phyloP scores from a whole-genome alignment of 2,797 vertebrate species.

The Vespertilio murinus region DNA sequence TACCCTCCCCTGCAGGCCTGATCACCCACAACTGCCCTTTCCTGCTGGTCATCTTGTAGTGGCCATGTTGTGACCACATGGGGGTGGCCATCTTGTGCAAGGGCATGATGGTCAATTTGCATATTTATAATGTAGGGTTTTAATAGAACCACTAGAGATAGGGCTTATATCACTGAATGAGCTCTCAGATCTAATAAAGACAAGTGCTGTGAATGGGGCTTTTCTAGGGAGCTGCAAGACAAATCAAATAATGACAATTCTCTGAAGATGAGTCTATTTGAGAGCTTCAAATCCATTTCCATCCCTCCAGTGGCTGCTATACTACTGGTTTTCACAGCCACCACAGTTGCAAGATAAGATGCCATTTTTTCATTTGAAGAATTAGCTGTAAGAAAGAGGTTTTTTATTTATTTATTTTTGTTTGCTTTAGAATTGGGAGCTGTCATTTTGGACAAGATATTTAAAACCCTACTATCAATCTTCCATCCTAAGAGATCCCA shows the following conservation, averaged over 20 bases:
- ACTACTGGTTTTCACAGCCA: background rate
- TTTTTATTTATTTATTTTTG: background rate
- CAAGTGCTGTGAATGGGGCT: background rate
- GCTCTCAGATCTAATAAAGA: background rate
- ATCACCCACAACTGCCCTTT: too few species aligned
- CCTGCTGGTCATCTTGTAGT: too few species aligned
- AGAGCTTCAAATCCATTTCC: background rate
- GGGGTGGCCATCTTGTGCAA: too few species aligned
- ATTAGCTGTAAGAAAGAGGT: slow-evolving; percentile 29
- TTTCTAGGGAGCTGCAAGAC: background rate
- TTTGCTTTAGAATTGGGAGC: background rate
- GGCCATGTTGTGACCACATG: too few species aligned
- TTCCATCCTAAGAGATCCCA: background rate
- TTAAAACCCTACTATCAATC: background rate
- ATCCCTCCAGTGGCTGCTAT: background rate
- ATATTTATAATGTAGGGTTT: background rate
- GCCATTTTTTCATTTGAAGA: background rate
- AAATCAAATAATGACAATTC: background rate
- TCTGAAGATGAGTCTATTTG: background rate
- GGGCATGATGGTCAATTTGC: too few species aligned
- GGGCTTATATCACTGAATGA: background rate
- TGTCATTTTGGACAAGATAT: slow-evolving; percentile 49
- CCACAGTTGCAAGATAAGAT: background rate
- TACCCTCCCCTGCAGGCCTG: too few species aligned
- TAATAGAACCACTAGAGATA: background rate